Evolutionary conservation across 2,888 invertebrate species (phyloP), one percentile per base, ranked within the genome.

Genomic region (Archips crataeganus): DNA sequence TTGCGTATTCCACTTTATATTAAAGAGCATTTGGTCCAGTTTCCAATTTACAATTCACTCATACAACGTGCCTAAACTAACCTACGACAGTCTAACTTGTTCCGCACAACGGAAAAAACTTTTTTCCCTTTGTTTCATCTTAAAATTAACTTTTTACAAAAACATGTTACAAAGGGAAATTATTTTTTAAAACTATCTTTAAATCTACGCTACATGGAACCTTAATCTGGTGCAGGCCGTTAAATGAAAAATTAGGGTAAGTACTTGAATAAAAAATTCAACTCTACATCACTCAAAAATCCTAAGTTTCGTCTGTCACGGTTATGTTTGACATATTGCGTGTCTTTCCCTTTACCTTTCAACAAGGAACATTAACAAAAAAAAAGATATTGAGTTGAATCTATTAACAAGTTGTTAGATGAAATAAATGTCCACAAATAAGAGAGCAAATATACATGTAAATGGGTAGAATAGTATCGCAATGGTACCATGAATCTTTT

Each of bases 91-190:
- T 94, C 94, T 93, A 94, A 92, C 84, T 82, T 82, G 87, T 93
- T 92, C 94, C 94, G 93, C 86, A 94, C 93, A 93, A 94, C 94
- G 94, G 94, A 94, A 94, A 93, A 89, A 92, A 88, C 87, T 85
- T 82, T 81, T 84, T 86, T 87, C 93, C 91, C 92, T 87, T 82
- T 87, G 89, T 83, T 80, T 78, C 80, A 85, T 79, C 89, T 92
- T 91, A 93, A 81, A 79, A 78, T 76, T 85, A 85, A 90, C 85
- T 90, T 92, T 92, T 82, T 92, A 94, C 92, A 90, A 79, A 61
- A 77, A 82, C 85, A 80, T 83, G 78, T 73, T 78, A 82, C 90
- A 89, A 86, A 90, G 90, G 90, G 90, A 90, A 88, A 88, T 83
- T 85, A 84, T 82, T 84, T 63, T 68, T 87, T 81, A 85, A 80